Percentiles rank a stretch among this genome's conserved stretches.
These are phyloP conservation scores for Sciaenops ocellatus DNA, from an alignment of 2,797 vertebrate species.

Conservation along the genomic window DNA sequence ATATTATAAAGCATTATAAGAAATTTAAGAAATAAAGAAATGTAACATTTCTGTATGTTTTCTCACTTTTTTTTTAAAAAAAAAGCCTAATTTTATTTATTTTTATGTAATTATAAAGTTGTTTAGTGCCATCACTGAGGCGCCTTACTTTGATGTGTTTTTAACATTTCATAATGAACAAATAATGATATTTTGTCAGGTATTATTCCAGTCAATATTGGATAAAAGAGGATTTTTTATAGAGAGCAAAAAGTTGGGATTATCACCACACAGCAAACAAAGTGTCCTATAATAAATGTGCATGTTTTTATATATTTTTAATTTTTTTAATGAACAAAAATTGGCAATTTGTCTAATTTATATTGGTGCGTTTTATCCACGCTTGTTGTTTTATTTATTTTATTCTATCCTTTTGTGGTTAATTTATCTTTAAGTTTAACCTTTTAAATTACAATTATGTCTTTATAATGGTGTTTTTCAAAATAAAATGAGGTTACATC, in stretches of 20 bases:
- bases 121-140: not conserved
- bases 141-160: not conserved
- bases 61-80: not conserved
- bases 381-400: not conserved
- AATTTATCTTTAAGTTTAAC: not conserved
- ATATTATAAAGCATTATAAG: not conserved
- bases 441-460: not conserved
- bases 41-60: no score
- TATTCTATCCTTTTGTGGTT: not conserved
- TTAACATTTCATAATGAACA: not conserved
- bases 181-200: slow-evolving; percentile 6
- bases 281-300: not conserved
- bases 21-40: no score
- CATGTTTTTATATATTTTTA: not conserved
- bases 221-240: not conserved
- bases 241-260: not conserved
- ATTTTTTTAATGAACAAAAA: not conserved
- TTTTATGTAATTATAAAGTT: not conserved
- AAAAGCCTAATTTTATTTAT: not conserved
- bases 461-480: not conserved
- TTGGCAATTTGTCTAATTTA: not conserved
- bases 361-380: not conserved
- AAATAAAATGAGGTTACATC: not conserved
- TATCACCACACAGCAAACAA: not conserved
- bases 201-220: not conserved